Conservation (phyloP, 2,888 invertebrate genomes). For the Acleris cristana region DNA sequence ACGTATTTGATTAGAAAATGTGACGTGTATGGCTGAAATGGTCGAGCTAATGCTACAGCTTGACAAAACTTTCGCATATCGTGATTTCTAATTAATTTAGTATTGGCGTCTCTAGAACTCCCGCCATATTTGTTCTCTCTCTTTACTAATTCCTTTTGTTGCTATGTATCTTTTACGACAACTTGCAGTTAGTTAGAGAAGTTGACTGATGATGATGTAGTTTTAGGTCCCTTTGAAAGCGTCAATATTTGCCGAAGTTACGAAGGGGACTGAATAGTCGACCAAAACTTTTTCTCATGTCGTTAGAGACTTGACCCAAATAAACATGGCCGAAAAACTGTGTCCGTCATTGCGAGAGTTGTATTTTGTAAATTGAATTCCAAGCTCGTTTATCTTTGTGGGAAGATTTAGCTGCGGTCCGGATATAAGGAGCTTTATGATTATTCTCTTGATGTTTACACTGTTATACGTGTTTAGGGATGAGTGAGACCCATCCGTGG, state of each 20-base stretch:
- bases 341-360: constrained; percentile 56
- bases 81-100: too few species aligned
- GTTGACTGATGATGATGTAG: constrained; percentile 42
- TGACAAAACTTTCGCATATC: too few species aligned
- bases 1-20: too few species aligned
- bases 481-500: constrained; percentile 11
- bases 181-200: constrained; percentile 15
- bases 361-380: constrained; percentile 69
- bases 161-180: constrained; percentile 5
- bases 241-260: constrained; percentile 54
- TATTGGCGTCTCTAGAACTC: neutral
- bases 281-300: constrained; percentile 70
- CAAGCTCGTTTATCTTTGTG: constrained; percentile 52
- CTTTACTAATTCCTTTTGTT: constrained; percentile 6
- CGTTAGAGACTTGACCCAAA: constrained; percentile 66
- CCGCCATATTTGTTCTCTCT: constrained; percentile 1
- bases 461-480: neutral
- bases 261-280: constrained; percentile 49
- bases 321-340: constrained; percentile 71
- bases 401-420: constrained; percentile 9
- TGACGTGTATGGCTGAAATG: too few species aligned
- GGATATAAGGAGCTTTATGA: neutral
- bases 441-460: neutral
- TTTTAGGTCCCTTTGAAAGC: constrained; percentile 39
- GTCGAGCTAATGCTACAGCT: too few species aligned